phyloP scores from a whole-genome alignment of 2,797 vertebrate genomes.

The Taenioides sp. region DNA sequence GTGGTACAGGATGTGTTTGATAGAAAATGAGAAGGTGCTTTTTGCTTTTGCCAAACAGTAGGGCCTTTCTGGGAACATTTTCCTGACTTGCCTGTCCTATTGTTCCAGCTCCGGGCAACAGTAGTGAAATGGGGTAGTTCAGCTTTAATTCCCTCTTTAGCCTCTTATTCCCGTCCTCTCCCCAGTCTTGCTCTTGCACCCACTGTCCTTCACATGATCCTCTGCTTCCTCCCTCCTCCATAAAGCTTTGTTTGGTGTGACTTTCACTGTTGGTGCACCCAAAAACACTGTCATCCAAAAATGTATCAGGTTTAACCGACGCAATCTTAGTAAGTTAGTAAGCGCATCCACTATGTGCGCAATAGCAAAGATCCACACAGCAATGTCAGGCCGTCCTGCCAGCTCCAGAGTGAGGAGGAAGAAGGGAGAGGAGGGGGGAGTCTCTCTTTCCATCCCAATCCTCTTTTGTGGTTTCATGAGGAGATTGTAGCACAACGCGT shows the following conservation, averaged over 20 bases:
- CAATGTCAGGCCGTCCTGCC: slow-evolving; percentile 36
- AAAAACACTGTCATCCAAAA: slow-evolving; percentile 64
- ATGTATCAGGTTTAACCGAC: slow-evolving; percentile 51
- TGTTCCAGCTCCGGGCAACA: not conserved
- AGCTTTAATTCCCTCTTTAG: slow-evolving; percentile 56
- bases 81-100: not conserved
- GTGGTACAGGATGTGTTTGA: not conserved
- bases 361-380: slow-evolving; percentile 18
- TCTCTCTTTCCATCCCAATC: slow-evolving; percentile 50
- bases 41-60: not conserved
- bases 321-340: slow-evolving; percentile 32
- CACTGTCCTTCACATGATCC: slow-evolving; percentile 10
- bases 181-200: slow-evolving; percentile 23
- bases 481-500: slow-evolving; percentile 54
- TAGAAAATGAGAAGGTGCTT: not conserved
- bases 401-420: slow-evolving; percentile 12
- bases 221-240: slow-evolving; percentile 49
- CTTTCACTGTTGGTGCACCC: slow-evolving; percentile 63
- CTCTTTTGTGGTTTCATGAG: slow-evolving; percentile 63
- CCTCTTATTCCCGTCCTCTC: slow-evolving; percentile 29
- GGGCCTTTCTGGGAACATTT: not conserved
- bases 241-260: slow-evolving; percentile 60
- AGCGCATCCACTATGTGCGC: not conserved
- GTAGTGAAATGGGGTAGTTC: slow-evolving; percentile 3
- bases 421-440: not conserved